These are phyloP conservation scores for Heliconius hermathena DNA, from an alignment of 1,140 invertebrate species.

Conservation along the genomic window DNA sequence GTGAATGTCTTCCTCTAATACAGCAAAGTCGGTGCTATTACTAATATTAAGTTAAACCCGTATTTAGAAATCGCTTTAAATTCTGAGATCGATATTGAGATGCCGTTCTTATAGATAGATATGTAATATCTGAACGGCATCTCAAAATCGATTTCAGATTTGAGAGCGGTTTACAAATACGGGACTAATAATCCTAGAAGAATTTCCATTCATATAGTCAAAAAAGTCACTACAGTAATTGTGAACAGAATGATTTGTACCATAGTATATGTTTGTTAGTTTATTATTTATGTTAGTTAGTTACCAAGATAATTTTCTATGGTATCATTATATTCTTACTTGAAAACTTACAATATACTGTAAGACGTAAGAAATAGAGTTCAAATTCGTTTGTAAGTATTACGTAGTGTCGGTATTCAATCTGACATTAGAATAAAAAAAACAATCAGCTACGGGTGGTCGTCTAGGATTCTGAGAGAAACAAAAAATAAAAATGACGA, in stretches of 20 bases:
- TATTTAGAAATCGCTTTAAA: too few relatives aligned
- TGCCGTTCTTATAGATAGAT: too few relatives aligned
- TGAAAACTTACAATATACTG: neutral
- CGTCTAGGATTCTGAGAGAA: constrained; percentile 15
- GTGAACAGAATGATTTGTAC: constrained; percentile 5
- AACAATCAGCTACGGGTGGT: constrained; percentile 30
- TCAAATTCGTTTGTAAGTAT: constrained; percentile 14
- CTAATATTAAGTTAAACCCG: too few relatives aligned
- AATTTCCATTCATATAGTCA: neutral
- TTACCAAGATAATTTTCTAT: neutral
- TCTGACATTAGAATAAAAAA: constrained; percentile 10
- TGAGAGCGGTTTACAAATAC: too few relatives aligned
- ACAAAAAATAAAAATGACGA: neutral
- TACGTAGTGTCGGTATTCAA: neutral
- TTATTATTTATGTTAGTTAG: neutral
- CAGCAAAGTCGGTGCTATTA: too few relatives aligned
- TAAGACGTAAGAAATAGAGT: neutral
- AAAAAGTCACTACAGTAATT: neutral
- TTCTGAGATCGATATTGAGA: too few relatives aligned
- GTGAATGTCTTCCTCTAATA: too few relatives aligned
- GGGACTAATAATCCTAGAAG: too few relatives aligned
- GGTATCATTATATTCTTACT: neutral
- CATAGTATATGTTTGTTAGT: constrained; percentile 16
- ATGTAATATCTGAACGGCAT: too few relatives aligned
- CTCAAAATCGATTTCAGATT: too few relatives aligned